Percentiles rank a stretch among this genome's conserved stretches.
phyloP scores from a whole-genome alignment of 2,888 invertebrate species.

The Drosophila cognata region DNA sequence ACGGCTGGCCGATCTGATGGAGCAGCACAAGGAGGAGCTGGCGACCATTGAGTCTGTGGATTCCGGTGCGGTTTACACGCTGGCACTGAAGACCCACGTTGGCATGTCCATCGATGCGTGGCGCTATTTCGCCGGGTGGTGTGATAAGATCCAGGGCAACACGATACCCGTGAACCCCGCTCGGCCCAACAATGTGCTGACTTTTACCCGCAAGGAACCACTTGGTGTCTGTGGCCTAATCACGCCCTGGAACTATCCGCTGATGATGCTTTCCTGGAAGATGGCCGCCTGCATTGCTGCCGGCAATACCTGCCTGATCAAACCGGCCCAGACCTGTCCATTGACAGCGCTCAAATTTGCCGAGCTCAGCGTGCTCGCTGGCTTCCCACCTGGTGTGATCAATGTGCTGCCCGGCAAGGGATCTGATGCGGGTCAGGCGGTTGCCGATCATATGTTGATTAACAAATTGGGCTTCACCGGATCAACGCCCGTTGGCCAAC shows the following conservation, averaged over 20 bases:
- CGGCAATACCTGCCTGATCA: slow-evolving; percentile 98
- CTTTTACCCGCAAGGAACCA: slow-evolving; percentile 95
- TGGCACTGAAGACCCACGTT: slow-evolving; percentile 97
- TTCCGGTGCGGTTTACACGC: slow-evolving; percentile 98
- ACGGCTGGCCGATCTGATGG: slow-evolving; percentile 97
- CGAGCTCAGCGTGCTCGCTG: slow-evolving; percentile 94
- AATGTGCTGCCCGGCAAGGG: slow-evolving; percentile 96
- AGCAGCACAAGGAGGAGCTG: slow-evolving; percentile 96
- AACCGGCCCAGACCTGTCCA: slow-evolving; percentile 96
- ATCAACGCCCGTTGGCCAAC: slow-evolving; percentile 94
- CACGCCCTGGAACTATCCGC: slow-evolving; percentile 99
- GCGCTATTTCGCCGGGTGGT: slow-evolving; percentile 98
- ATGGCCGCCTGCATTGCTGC: slow-evolving; percentile 99
- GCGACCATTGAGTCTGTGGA: slow-evolving; percentile 97
- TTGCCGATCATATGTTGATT: slow-evolving; percentile 93
- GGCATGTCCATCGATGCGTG: slow-evolving; percentile 99
- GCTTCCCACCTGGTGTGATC: slow-evolving; percentile 97
- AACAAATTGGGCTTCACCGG: slow-evolving; percentile 98
- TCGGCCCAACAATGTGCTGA: slow-evolving; percentile 94
- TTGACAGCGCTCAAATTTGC: slow-evolving; percentile 98
- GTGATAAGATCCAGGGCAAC: slow-evolving; percentile 96
- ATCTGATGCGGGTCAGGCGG: slow-evolving; percentile 92
- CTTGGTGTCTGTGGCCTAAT: slow-evolving; percentile 96
- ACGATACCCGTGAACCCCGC: slow-evolving; percentile 97
- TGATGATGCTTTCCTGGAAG: slow-evolving; percentile 99